Base-by-base conservation (phyloP, 1,140 invertebrate genomes). In the Ditylenchus dipsaci region DNA sequence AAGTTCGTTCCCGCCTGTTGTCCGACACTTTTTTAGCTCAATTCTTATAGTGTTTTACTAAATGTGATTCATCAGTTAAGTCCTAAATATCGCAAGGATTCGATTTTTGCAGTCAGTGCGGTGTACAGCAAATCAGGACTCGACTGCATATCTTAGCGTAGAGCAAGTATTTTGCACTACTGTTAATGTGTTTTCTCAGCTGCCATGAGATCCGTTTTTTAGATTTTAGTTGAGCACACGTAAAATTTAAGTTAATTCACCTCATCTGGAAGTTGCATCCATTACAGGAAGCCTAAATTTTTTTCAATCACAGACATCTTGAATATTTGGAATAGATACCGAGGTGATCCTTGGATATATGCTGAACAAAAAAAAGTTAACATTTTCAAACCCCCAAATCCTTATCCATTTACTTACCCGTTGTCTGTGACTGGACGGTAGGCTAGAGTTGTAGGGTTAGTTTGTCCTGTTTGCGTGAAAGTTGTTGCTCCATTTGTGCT, bases 181-280 rank as follows among this genome's bases (percentile, higher is more conserved):
- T n/a, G n/a, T n/a, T n/a, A n/a, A n/a, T n/a, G n/a, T n/a, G n/a
- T n/a, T n/a, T n/a, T n/a, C n/a, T n/a, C n/a, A n/a, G n/a, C n/a
- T n/a, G n/a, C n/a, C n/a, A n/a, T n/a, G n/a, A 45, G 43, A 13
- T 45, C 43, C 11, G 11, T 13, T 45, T 13, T n/a, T 13, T 45
- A 13, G 11, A 45, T 45, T 45, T 13, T 13, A 45, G 43, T 45
- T 45, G n/a, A 13, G 11, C 11, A 45, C 11, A 45, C n/a, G n/a
- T 45, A 11, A 45, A 45, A 45, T 45, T 13, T n/a, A 45, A 45
- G 11, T 26, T 26, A 1, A 21, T 53, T 19, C 15, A 53, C 23
- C n/a, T 21, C 49, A 53, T 53, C 15, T 53, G 49, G 49, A 53
- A 53, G 23, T 53, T 53, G 49, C 49, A 53, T 19, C 49, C 49